These are phyloP conservation scores for Propithecus perrieri DNA, from an alignment of 2,797 vertebrate genomes.

Conservation along the genomic window DNA sequence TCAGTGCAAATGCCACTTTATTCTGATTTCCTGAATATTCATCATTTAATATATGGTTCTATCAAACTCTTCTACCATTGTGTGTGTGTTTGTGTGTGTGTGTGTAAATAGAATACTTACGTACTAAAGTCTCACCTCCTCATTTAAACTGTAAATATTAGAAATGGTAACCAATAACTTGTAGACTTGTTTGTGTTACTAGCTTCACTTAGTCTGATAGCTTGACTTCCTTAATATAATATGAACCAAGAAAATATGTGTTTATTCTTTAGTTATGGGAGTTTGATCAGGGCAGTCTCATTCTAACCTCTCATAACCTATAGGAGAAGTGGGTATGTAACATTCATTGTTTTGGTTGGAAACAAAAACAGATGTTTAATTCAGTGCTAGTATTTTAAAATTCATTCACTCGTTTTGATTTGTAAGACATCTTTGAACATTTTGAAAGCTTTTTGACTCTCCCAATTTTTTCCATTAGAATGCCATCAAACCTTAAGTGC, in stretches of 20 bases:
- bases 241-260: not conserved
- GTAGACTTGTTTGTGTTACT: not conserved
- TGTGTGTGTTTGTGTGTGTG: not conserved
- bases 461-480: not conserved
- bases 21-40: not conserved
- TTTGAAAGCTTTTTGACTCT: not conserved
- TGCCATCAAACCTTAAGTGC: not conserved
- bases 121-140: not conserved
- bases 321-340: not conserved
- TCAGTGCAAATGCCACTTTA: not conserved
- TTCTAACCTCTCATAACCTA: not conserved
- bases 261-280: not conserved
- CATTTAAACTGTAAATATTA: not conserved
- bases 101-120: not conserved
- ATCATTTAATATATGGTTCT: not conserved
- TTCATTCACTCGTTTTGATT: constrained; percentile 23
- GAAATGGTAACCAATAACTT: not conserved
- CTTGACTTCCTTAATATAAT: not conserved
- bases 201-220: not conserved
- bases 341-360: not conserved
- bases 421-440: not conserved
- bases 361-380: not conserved
- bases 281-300: not conserved
- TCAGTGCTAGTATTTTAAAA: not conserved
- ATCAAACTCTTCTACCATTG: not conserved